Evolutionary conservation across 2,797 vertebrate genomes (phyloP).

Genomic region (Pseudochirops corinnae): DNA sequence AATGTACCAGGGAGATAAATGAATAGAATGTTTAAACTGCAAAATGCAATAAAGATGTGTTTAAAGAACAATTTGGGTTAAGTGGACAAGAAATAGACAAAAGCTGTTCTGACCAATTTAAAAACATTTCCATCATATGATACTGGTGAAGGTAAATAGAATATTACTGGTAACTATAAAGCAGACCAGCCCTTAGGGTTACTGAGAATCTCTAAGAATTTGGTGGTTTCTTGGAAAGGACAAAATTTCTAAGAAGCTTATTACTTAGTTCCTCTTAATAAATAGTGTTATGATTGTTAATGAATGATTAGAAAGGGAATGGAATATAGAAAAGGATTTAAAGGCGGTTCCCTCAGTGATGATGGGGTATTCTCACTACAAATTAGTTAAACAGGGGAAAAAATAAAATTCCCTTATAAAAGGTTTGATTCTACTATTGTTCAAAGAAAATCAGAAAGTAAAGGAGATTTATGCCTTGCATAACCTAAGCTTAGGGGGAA

Average conservation of each 20-base stretch:
- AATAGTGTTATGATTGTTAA: conserved; percentile 77
- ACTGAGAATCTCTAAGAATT: conserved; percentile 80
- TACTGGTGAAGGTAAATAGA: conserved; percentile 80
- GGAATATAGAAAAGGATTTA: conserved; percentile 72
- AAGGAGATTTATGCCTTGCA: conserved; percentile 37
- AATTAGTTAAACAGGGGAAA: conserved; percentile 70
- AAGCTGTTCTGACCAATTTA: conserved; percentile 80
- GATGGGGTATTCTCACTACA: conserved; percentile 71
- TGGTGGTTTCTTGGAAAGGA: conserved; percentile 81
- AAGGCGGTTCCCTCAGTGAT: conserved; percentile 71
- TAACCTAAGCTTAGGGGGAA: background rate
- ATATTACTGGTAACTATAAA: conserved; percentile 81
- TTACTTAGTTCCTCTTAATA: conserved; percentile 73
- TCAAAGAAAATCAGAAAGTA: conserved; percentile 38
- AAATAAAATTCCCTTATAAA: conserved; percentile 64
- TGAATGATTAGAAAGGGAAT: conserved; percentile 77
- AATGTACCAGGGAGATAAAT: background rate
- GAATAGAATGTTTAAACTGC: conserved; percentile 29
- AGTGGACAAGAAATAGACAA: conserved; percentile 62
- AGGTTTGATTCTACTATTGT: conserved; percentile 57
- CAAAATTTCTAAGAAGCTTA: conserved; percentile 73
- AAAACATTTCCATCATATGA: conserved; percentile 77
- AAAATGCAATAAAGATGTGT: conserved; percentile 53
- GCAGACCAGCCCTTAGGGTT: conserved; percentile 56
- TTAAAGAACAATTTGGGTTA: conserved; percentile 60